A percentile compares a stretch with the other conserved stretches of the same genome.
Evolutionary conservation across 2,113 vertebrate genomes (phyloP).

Genomic region (Gopherus flavomarginatus): DNA sequence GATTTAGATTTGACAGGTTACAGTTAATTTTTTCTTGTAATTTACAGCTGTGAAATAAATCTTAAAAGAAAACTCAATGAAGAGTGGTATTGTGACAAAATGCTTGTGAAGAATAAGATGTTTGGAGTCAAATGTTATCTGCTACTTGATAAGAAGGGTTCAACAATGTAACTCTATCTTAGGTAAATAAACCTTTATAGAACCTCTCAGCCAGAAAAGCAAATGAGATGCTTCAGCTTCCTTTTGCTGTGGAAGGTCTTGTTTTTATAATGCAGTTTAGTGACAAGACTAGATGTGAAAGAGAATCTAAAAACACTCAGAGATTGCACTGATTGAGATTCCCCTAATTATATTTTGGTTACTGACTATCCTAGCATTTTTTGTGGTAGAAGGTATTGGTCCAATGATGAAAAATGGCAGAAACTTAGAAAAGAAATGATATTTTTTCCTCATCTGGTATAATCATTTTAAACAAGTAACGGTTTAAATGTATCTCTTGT

Average conservation of each 20-base stretch:
- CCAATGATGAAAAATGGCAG: not conserved
- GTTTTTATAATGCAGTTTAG: slow-evolving; percentile 36
- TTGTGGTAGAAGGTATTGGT: not conserved
- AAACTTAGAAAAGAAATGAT: not conserved
- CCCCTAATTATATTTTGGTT: not conserved
- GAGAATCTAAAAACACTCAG: not conserved
- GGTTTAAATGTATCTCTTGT: not conserved
- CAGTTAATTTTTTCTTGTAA: not conserved
- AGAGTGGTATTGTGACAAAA: not conserved
- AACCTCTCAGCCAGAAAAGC: slow-evolving; percentile 25
- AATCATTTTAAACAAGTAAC: not conserved
- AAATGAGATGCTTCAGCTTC: slow-evolving; percentile 47
- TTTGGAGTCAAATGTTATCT: slow-evolving; percentile 50
- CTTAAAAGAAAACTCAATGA: slow-evolving; percentile 6
- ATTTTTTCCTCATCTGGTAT: not conserved
- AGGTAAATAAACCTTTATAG: slow-evolving; percentile 36
- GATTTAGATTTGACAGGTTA: not conserved
- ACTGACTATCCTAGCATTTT: not conserved
- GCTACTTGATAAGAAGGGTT: slow-evolving; percentile 42
- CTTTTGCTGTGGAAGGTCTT: slow-evolving; percentile 30
- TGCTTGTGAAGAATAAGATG: slow-evolving; percentile 30
- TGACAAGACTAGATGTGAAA: slow-evolving; percentile 25
- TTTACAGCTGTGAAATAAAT: not conserved
- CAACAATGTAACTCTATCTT: slow-evolving; percentile 32
- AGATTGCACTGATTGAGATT: not conserved